Percentiles rank a stretch among this genome's conserved stretches.
These are phyloP conservation scores for Tribolium madens DNA, from an alignment of 1,140 invertebrate species.

Conservation along the genomic window DNA sequence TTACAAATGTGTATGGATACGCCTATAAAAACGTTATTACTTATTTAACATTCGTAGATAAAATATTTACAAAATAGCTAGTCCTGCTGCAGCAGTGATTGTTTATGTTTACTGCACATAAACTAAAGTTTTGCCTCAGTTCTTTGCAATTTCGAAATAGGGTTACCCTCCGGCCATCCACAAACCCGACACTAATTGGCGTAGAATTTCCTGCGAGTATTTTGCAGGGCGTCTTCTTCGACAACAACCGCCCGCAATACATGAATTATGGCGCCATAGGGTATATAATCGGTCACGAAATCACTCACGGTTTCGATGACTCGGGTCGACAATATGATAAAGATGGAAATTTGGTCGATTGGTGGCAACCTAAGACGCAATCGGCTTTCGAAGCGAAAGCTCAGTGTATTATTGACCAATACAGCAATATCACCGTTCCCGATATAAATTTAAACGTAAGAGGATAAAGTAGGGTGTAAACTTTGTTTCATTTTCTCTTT, in stretches of 20 bases:
- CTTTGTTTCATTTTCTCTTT: constrained; percentile 62
- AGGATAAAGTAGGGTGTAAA: not conserved
- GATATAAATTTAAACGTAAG: constrained; percentile 53
- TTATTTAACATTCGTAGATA: too few species aligned
- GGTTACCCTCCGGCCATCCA: too few species aligned
- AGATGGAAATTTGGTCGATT: constrained; percentile 78
- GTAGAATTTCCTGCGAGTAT: constrained; percentile 92
- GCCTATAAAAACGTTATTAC: too few species aligned
- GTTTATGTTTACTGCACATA: too few species aligned
- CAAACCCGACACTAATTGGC: constrained; percentile 57
- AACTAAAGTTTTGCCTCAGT: too few species aligned
- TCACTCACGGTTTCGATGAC: constrained; percentile 82
- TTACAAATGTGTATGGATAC: too few species aligned
- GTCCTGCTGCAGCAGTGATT: too few species aligned
- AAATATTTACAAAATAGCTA: too few species aligned
- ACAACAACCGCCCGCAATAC: constrained; percentile 83
- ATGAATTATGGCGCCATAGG: constrained; percentile 93
- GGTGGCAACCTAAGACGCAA: constrained; percentile 69
- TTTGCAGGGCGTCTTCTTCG: constrained; percentile 90
- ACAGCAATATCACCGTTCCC: constrained; percentile 71
- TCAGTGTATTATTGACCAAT: constrained; percentile 78
- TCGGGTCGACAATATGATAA: constrained; percentile 90
- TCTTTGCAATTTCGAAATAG: too few species aligned
- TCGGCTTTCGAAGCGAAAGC: constrained; percentile 70
- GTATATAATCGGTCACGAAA: constrained; percentile 74